A percentile compares a stretch with the other conserved stretches of the same genome.
Evolutionary conservation across 2,888 invertebrate genomes (phyloP).

Genomic region (Hemicrepidius hirtus): DNA sequence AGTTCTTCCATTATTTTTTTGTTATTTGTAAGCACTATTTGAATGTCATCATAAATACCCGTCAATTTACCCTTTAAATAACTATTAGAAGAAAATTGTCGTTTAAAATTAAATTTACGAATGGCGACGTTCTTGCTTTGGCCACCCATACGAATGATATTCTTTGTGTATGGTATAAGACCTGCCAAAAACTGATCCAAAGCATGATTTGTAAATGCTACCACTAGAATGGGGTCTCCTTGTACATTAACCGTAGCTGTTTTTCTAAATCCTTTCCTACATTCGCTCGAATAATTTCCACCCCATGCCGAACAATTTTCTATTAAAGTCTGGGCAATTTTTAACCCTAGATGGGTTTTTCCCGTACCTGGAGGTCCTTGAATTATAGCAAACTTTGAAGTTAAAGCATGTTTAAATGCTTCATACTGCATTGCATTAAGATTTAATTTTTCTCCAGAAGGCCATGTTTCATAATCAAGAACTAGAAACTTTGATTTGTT

Average conservation of each 20-base stretch:
- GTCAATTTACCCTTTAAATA: not conserved
- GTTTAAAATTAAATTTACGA: not conserved
- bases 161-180: conserved; percentile 75
- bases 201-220: conserved; percentile 91
- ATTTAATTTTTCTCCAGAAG: conserved; percentile 69
- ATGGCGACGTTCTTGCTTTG: conserved; percentile 77
- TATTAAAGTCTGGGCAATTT: conserved; percentile 77
- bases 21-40: not conserved
- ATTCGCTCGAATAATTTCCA: no score
- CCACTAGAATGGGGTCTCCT: conserved; percentile 80
- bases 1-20: not conserved
- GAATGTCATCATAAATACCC: not conserved
- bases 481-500: conserved; percentile 46
- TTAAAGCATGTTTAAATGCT: conserved; percentile 81
- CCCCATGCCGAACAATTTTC: not conserved
- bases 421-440: conserved; percentile 80
- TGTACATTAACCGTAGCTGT: not conserved
- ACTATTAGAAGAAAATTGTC: no score
- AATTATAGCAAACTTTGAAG: conserved; percentile 83
- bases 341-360: conserved; percentile 82
- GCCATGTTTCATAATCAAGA: conserved; percentile 69
- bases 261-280: no score
- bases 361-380: conserved; percentile 81
- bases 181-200: conserved; percentile 90
- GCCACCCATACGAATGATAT: conserved; percentile 81